phyloP scores from a whole-genome alignment of 2,113 vertebrate genomes.

The Chaetorhynchus papuensis region DNA sequence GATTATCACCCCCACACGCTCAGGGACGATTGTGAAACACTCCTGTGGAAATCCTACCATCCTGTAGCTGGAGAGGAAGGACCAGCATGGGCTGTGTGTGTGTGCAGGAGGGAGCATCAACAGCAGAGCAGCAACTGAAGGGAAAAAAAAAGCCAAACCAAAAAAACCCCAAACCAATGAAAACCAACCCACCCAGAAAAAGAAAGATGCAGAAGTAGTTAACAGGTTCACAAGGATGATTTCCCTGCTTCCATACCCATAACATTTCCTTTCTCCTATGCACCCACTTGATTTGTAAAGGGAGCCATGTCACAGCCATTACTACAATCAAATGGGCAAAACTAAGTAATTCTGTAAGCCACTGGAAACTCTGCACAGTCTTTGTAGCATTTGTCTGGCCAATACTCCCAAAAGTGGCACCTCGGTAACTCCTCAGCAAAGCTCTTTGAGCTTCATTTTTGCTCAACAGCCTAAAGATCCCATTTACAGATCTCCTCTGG shows the following conservation, averaged over 20 bases:
- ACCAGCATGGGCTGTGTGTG: background rate
- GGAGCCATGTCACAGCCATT: background rate
- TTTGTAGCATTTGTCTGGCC: background rate
- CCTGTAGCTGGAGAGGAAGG: background rate
- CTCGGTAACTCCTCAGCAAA: background rate
- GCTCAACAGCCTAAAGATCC: background rate
- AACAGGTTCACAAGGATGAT: background rate
- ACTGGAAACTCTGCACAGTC: background rate
- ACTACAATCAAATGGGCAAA: background rate
- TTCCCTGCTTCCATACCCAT: background rate
- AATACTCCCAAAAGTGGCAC: background rate
- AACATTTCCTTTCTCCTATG: background rate
- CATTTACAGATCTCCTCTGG: background rate
- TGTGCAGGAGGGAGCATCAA: background rate
- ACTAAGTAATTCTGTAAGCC: background rate
- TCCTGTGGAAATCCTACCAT: background rate
- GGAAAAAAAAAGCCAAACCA: background rate
- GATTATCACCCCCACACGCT: background rate
- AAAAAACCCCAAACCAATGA: background rate
- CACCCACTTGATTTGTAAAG: background rate
- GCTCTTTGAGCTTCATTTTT: background rate
- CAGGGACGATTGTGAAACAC: background rate
- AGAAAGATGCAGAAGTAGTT: background rate
- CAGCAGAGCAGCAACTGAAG: background rate
- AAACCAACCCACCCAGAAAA: background rate